Percentiles rank a stretch among this genome's conserved stretches.
Conservation (phyloP, 1,140 invertebrate species). For the Ceratosolen solmsi region DNA sequence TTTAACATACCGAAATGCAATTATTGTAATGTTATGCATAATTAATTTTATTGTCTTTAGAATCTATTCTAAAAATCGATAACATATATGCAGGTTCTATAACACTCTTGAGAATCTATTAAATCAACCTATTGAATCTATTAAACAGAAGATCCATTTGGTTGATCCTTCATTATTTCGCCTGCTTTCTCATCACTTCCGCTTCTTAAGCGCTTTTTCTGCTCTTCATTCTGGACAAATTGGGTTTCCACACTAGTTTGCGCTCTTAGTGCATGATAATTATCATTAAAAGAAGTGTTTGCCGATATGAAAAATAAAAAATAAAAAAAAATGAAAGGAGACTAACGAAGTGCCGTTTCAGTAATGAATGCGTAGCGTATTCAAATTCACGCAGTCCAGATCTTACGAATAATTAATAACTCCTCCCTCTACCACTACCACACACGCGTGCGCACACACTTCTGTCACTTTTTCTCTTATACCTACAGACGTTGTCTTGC, state of each 20-base stretch:
- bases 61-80: too few relatives aligned
- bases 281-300: constrained; percentile 34
- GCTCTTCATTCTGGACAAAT: constrained; percentile 7
- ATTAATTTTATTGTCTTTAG: constrained; percentile 18
- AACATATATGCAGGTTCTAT: too few relatives aligned
- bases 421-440: neutral
- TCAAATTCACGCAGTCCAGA: constrained; percentile 18
- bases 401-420: constrained; percentile 39
- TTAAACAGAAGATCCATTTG: constrained; percentile 2
- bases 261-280: constrained; percentile 18
- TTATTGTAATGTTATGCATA: constrained; percentile 16
- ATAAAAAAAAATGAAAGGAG: neutral
- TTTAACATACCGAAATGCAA: constrained; percentile 8
- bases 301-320: constrained; percentile 26
- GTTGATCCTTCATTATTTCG: constrained; percentile 21
- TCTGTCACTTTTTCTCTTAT: neutral
- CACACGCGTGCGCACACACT: neutral
- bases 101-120: too few relatives aligned
- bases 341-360: neutral
- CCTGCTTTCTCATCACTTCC: constrained; percentile 22
- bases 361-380: constrained; percentile 35
- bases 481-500: too few relatives aligned
- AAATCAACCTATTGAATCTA: too few relatives aligned
- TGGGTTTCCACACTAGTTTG: constrained; percentile 34
- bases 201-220: neutral